A percentile compares a stretch with the other conserved stretches of the same genome.
Conservation (phyloP, 2,113 vertebrate genomes). For the Artemisiospiza belli region DNA sequence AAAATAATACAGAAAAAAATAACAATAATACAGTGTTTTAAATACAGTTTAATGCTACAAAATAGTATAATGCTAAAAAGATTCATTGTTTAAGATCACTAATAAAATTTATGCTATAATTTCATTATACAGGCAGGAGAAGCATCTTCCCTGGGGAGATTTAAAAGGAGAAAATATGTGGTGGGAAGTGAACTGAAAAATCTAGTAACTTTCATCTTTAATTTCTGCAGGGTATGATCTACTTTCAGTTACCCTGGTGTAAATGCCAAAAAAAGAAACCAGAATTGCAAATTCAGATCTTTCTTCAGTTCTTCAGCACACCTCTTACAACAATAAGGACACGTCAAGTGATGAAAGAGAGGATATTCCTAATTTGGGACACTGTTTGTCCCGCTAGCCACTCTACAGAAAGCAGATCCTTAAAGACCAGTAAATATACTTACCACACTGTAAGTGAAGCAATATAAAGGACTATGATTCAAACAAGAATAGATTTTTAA, state of each 20-base stretch:
- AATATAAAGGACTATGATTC: neutral
- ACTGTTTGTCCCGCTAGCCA: neutral
- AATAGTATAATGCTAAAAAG: neutral
- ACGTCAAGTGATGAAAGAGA: neutral
- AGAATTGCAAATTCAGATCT: conserved; percentile 29
- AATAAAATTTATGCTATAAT: neutral
- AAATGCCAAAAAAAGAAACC: neutral
- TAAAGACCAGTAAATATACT: neutral
- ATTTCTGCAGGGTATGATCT: conserved; percentile 20
- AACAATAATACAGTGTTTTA: neutral
- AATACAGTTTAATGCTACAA: neutral
- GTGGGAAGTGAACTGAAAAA: neutral
- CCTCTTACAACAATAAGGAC: neutral
- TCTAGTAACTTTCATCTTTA: conserved; percentile 17
- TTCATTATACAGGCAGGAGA: neutral
- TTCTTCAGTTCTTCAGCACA: neutral
- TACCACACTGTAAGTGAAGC: neutral
- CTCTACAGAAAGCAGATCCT: neutral
- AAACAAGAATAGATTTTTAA: neutral
- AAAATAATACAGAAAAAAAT: neutral
- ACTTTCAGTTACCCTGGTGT: neutral
- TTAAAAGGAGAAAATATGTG: neutral
- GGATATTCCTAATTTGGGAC: neutral
- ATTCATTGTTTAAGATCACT: neutral
- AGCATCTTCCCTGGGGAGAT: neutral